Percentiles rank a stretch among this genome's conserved stretches.
Conservation (phyloP, 2,797 vertebrate species). For the Thaleichthys pacificus region DNA sequence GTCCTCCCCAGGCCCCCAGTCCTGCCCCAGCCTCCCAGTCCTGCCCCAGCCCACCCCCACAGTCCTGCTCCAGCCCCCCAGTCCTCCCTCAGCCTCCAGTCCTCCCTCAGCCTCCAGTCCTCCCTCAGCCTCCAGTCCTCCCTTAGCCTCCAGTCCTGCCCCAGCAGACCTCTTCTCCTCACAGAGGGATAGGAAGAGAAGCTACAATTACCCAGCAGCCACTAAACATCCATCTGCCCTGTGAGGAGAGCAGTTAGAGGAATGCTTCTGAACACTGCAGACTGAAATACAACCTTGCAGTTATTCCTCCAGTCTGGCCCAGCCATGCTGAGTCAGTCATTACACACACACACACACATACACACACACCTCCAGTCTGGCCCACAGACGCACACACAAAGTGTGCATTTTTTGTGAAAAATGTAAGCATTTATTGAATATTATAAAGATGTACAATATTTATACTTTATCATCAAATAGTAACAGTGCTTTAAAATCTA, state of each 20-base stretch:
- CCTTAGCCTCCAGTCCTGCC: background rate
- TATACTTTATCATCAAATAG: constrained; percentile 53
- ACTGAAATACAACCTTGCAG: constrained; percentile 6
- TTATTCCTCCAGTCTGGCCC: background rate
- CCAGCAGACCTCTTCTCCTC: background rate
- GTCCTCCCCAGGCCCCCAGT: too few relatives aligned
- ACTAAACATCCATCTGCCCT: background rate
- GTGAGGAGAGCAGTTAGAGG: background rate
- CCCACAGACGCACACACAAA: background rate
- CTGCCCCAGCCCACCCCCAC: too few relatives aligned
- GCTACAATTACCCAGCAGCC: constrained; percentile 6
- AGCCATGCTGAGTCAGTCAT: background rate
- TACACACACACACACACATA: background rate
- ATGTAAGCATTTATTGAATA: constrained; percentile 66
- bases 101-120: background rate
- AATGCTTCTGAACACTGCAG: constrained; percentile 4
- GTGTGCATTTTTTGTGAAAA: constrained; percentile 2
- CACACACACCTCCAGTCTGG: background rate
- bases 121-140: too few relatives aligned
- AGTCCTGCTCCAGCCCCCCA: too few relatives aligned
- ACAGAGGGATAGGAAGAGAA: background rate
- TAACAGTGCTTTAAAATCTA: constrained; percentile 30
- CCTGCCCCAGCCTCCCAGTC: too few relatives aligned
- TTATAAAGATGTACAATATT: constrained; percentile 67
- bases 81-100: too few relatives aligned